Percentiles rank a stretch among this genome's conserved stretches.
Evolutionary conservation across 2,888 invertebrate species (phyloP).

Genomic region (Cordilura impudica): DNA sequence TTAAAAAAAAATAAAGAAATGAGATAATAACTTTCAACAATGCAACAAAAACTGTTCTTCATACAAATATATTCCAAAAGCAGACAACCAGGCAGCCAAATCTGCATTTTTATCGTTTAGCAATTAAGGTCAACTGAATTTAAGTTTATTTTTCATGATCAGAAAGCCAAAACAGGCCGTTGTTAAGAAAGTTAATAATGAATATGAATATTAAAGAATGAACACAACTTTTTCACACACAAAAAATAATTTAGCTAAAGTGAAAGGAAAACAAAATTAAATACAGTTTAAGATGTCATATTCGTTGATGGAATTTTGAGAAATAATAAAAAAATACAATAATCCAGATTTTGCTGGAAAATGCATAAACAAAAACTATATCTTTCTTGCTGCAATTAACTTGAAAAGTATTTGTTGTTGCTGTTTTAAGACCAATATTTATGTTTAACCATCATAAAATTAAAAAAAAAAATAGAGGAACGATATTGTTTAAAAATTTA

Average conservation of each 20-base stretch:
- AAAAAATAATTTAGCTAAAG: conserved; percentile 20
- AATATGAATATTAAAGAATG: not conserved
- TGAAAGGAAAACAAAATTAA: conserved; percentile 33
- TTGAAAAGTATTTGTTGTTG: too few species aligned
- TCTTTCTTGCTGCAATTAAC: not conserved
- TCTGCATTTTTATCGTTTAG: conserved; percentile 21
- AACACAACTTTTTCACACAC: conserved; percentile 7
- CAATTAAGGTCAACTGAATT: conserved; percentile 45
- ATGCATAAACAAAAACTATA: not conserved
- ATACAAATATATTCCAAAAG: not conserved
- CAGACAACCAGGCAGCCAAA: conserved; percentile 7
- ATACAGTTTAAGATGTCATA: not conserved
- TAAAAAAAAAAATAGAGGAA: not conserved
- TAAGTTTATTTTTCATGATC: not conserved
- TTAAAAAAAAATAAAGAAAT: too few species aligned
- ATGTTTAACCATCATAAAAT: not conserved
- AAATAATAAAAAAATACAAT: not conserved
- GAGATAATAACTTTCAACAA: too few species aligned
- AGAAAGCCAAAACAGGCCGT: not conserved
- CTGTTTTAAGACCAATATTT: not conserved
- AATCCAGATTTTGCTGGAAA: not conserved
- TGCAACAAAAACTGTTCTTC: too few species aligned
- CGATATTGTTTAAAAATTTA: not conserved
- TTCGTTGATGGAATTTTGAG: not conserved
- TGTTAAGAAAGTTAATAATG: conserved; percentile 1